Conservation (phyloP, 2,113 vertebrate genomes). For the Galeopterus variegatus region DNA sequence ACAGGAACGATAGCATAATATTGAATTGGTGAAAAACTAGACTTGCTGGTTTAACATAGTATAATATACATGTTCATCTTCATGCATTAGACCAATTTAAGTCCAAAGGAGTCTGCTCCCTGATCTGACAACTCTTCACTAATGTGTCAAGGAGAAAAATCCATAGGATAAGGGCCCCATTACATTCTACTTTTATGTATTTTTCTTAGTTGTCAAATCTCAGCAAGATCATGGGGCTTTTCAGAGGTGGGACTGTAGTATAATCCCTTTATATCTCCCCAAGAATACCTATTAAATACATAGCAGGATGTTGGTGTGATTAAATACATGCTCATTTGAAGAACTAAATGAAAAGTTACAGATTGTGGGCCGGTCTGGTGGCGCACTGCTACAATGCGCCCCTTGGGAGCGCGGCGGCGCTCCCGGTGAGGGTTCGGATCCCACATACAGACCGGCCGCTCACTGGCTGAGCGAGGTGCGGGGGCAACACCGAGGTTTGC, state of each 20-base stretch:
- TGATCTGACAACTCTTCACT: background rate
- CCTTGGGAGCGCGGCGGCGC: too few relatives aligned
- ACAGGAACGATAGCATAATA: background rate
- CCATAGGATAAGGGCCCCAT: background rate
- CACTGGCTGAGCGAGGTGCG: too few relatives aligned
- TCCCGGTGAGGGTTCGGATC: too few relatives aligned
- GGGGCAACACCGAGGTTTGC: too few relatives aligned
- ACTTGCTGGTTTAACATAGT: background rate
- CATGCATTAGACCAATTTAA: background rate
- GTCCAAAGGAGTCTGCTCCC: background rate
- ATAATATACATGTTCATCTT: background rate
- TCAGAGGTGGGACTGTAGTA: background rate
- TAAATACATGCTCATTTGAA: constrained; percentile 30
- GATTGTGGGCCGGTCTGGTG: too few relatives aligned
- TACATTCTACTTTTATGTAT: background rate
- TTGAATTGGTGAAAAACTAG: constrained; percentile 15
- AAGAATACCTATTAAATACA: background rate
- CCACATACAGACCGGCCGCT: too few relatives aligned
- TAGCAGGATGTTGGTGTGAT: background rate
- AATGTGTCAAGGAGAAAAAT: background rate
- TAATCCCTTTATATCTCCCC: background rate
- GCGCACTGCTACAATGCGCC: too few relatives aligned
- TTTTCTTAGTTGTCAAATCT: constrained; percentile 43
- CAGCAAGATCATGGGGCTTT: background rate
- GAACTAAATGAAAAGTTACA: constrained; percentile 16